Evolutionary conservation across 2,797 vertebrate genomes (phyloP), one percentile per base, ranked within the genome.

Genomic region (Phylloscopus collybita): DNA sequence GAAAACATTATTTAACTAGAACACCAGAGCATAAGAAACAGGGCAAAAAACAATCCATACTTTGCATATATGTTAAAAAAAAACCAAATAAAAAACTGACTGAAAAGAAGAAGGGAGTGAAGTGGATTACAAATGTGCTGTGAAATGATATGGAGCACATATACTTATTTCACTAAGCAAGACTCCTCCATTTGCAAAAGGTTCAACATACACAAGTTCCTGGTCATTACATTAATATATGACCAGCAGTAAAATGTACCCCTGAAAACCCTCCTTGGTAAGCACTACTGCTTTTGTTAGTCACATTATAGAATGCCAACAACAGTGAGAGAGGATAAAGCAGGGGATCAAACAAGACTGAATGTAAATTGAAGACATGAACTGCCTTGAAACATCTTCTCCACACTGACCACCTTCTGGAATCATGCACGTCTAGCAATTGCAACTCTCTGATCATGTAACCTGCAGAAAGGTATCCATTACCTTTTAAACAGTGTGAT

Each of bases 71-170:
- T 44, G 81, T 75, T 53, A 18, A 73, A 67, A 74, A 70, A 42
- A 61, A 57, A 34, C 34, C 34, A 34, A 34, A 34, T 34, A 34
- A 42, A 81, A 85, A 89, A 59, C n/a, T 83, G 49, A 85, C 74
- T 78, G 66, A 91, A 94, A 96, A 75, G 73, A 95, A 94, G 70
- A 87, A 75, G 54, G 59, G 82, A 93, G 80, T 44, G 67, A 94
- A 65, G 88, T 59, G 87, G 27, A 62, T 95, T 91, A 92, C 79
- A 85, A 80, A 91, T 61, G 89, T 11, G 30, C 53, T 45, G 36
- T 78, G 62, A 62, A 94, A 94, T 53, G 94, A 89, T 66, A 97
- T 87, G 90, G 86, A 94, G 80, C 84, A 94, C 71, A 88, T 11
- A 10, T 42, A 84, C 36, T 80, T 42, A 56, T 44, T 42, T n/a